Evolutionary conservation across 2,113 vertebrate species (phyloP), one percentile per base, ranked within the genome.

Genomic region (Typhlomys cinereus): DNA sequence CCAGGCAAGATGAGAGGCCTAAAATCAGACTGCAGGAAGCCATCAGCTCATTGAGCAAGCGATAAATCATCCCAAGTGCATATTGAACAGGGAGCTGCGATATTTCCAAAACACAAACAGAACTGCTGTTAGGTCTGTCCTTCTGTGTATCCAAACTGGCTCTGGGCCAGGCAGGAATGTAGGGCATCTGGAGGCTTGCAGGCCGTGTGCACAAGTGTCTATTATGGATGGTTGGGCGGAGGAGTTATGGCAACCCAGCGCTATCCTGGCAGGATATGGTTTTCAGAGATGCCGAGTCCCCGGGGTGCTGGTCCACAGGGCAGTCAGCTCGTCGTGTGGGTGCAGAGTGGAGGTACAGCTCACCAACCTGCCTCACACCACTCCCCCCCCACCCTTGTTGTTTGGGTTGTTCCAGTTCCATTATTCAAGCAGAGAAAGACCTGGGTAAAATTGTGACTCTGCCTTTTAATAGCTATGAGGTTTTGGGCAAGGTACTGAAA

Each of bases 61-160:
- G 89, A 91, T 88, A 93, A 92, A 96, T 89, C 94, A 96, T 91
- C 64, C 73, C 52, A 62, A 96, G 82, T 70, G 89, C 80, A 71
- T 44, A 54, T 48, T 59, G 90, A 91, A 66, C 80, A 87, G 67
- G 76, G 67, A 85, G 85, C 74, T 88, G 75, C 20, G 80, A 48
- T 34, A 18, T 46, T 70, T 85, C 89, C 85, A 74, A 84, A 85
- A 87, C n/a, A 75, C 41, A 91, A 91, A 64, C 54, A 69, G 46
- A 95, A 75, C 18, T 66, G 70, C 31, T 66, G 15, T 61, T 89
- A 36, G 62, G 62, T 81, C 62, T 85, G 17, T 84, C n/a, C 61
- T 96, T 90, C 34, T 44, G 14, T 18, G 74, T 74, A 41, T 39
- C 64, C 0, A 14, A 44, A 31, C 41, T 6, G 4, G 29, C 36